Conservation (phyloP, 2,888 invertebrate genomes). For the Tetrapedia diversipes region DNA sequence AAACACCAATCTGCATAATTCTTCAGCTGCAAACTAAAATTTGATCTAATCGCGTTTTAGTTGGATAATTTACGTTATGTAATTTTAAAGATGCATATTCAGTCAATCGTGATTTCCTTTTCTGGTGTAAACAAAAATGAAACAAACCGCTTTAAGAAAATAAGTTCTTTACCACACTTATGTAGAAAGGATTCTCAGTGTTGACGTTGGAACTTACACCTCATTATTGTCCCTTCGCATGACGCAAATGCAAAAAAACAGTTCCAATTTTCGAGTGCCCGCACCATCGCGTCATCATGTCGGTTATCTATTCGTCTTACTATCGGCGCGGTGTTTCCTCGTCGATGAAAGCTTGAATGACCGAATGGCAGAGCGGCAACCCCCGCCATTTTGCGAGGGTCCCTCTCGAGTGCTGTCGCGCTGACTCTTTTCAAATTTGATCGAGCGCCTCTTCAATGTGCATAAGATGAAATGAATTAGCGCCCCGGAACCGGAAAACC, state of each 20-base stretch:
- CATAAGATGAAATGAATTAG: slow-evolving; percentile 80
- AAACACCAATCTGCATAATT: too few species aligned
- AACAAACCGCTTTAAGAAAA: background rate
- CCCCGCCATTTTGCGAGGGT: slow-evolving; percentile 49
- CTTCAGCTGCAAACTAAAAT: background rate
- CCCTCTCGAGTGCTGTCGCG: slow-evolving; percentile 76
- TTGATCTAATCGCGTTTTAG: background rate
- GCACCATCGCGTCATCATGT: slow-evolving; percentile 53
- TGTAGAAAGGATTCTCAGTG: background rate
- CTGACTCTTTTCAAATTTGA: slow-evolving; percentile 79
- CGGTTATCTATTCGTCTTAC: slow-evolving; percentile 47
- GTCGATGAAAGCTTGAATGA: slow-evolving; percentile 26
- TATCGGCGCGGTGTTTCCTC: slow-evolving; percentile 26
- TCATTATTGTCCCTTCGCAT: slow-evolving; percentile 57
- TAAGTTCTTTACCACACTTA: slow-evolving; percentile 32
- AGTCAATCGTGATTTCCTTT: too few species aligned
- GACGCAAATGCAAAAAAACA: slow-evolving; percentile 69
- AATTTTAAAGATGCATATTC: too few species aligned
- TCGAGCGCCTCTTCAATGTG: slow-evolving; percentile 80
- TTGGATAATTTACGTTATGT: background rate
- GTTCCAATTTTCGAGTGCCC: slow-evolving; percentile 79
- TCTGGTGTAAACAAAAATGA: too few species aligned
- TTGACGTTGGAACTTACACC: slow-evolving; percentile 34
- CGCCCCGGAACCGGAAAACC: slow-evolving; percentile 63
- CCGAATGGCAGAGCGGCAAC: too few species aligned